phyloP scores from a whole-genome alignment of 1,140 invertebrate species.

The Mylabris phalerata region DNA sequence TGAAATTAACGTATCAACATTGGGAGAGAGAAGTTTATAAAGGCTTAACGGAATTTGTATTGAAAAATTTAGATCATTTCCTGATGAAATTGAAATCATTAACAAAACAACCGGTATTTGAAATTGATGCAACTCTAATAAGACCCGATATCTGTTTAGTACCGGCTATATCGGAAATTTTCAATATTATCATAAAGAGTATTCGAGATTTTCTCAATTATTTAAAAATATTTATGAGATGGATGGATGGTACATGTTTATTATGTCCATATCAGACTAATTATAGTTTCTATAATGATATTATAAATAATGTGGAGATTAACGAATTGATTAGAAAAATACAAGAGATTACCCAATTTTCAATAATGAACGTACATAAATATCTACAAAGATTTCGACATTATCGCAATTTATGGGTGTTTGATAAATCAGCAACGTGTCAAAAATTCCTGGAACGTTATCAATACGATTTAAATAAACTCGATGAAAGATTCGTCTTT shows the following conservation, averaged over 20 bases:
- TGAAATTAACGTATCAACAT: slow-evolving; percentile 60
- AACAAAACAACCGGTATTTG: slow-evolving; percentile 57
- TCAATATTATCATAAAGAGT: slow-evolving; percentile 61
- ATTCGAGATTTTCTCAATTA: slow-evolving; percentile 59
- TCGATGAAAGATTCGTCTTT: slow-evolving; percentile 77
- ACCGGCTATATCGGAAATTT: slow-evolving; percentile 66
- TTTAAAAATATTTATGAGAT: slow-evolving; percentile 69
- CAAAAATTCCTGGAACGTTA: slow-evolving; percentile 67
- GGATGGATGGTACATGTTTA: slow-evolving; percentile 78
- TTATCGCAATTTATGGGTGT: slow-evolving; percentile 72
- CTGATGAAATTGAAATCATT: slow-evolving; percentile 51
- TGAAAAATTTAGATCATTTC: slow-evolving; percentile 65
- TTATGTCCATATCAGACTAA: slow-evolving; percentile 54
- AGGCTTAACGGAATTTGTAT: slow-evolving; percentile 53
- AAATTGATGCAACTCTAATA: slow-evolving; percentile 66
- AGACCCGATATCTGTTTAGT: slow-evolving; percentile 66
- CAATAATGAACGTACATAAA: slow-evolving; percentile 48
- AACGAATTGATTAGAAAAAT: slow-evolving; percentile 59
- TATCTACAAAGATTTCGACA: slow-evolving; percentile 69
- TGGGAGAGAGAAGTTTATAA: slow-evolving; percentile 65
- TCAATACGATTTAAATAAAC: slow-evolving; percentile 53
- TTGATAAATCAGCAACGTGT: slow-evolving; percentile 67
- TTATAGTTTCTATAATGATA: slow-evolving; percentile 72
- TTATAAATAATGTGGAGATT: slow-evolving; percentile 58
- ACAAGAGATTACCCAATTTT: slow-evolving; percentile 55